phyloP scores from a whole-genome alignment of 2,113 vertebrate species.

The Cinclus cinclus region DNA sequence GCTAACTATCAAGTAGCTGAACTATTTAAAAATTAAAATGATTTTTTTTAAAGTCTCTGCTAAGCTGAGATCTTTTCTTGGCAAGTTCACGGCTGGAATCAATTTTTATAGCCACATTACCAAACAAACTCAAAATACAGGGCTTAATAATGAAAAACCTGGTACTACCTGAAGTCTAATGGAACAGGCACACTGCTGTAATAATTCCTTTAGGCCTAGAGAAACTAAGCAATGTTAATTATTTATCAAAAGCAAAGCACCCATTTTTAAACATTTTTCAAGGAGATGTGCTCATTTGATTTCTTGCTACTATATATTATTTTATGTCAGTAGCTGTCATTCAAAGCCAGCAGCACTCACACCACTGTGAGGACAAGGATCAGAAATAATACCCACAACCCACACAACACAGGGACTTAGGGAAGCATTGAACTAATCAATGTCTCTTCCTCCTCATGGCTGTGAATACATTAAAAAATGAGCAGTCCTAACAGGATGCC shows the following conservation, averaged over 20 bases:
- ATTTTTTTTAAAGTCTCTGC: not conserved
- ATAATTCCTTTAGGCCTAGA: slow-evolving; percentile 65
- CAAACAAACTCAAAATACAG: slow-evolving; percentile 55
- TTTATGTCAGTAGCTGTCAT: slow-evolving; percentile 22
- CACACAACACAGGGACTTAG: not conserved
- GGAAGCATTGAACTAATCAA: not conserved
- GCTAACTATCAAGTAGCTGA: slow-evolving; percentile 27
- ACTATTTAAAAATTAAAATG: slow-evolving; percentile 31
- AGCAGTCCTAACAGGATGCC: not conserved
- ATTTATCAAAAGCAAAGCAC: slow-evolving; percentile 72
- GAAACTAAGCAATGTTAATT: slow-evolving; percentile 70
- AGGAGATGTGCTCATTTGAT: slow-evolving; percentile 49
- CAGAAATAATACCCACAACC: not conserved
- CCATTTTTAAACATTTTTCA: slow-evolving; percentile 66
- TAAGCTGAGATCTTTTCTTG: slow-evolving; percentile 52
- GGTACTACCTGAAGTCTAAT: slow-evolving; percentile 52
- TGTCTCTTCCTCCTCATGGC: not conserved
- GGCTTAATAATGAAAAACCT: slow-evolving; percentile 71
- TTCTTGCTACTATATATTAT: slow-evolving; percentile 46
- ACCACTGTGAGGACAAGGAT: not conserved
- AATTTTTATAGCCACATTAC: slow-evolving; percentile 65
- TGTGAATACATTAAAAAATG: not conserved
- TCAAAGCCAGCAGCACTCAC: not conserved
- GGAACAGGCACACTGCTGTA: slow-evolving; percentile 36
- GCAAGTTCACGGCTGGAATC: slow-evolving; percentile 45